Evolutionary conservation across 2,888 invertebrate species (phyloP).

Genomic region (Ichneumoninae sp.): DNA sequence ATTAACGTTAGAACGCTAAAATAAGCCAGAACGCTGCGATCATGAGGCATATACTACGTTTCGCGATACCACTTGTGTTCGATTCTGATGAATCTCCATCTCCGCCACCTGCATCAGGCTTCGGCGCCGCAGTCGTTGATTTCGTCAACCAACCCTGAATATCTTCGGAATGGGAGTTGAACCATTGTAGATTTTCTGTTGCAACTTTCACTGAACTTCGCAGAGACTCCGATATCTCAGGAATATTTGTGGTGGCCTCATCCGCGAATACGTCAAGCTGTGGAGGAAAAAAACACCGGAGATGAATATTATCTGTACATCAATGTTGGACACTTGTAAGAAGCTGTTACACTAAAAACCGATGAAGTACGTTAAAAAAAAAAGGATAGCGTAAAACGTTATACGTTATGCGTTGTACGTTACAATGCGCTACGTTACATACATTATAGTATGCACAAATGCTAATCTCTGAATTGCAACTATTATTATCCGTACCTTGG

Average conservation of each 20-base stretch:
- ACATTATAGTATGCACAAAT: background rate
- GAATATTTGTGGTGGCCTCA: background rate
- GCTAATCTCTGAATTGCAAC: background rate
- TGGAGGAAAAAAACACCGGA: background rate
- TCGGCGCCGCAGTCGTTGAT: background rate
- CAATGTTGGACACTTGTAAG: background rate
- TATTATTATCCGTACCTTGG: conserved; percentile 67
- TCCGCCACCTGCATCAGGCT: background rate
- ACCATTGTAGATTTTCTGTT: conserved; percentile 64
- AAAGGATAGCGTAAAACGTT: background rate
- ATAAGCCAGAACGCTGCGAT: conserved; percentile 10
- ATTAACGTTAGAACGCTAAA: conserved; percentile 8
- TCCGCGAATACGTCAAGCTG: conserved; percentile 69
- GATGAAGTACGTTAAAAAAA: background rate
- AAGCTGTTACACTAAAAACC: background rate
- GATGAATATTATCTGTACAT: background rate
- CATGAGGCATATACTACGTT: conserved; percentile 27
- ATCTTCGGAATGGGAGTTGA: background rate
- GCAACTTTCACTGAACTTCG: conserved; percentile 58
- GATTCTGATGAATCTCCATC: background rate
- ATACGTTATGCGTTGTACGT: background rate
- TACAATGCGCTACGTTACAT: too few relatives aligned
- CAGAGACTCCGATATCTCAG: conserved; percentile 14
- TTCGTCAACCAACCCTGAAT: conserved; percentile 63
- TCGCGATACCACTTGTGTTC: conserved; percentile 16